Evolutionary conservation across 2,113 vertebrate genomes (phyloP).

Genomic region (Clarias gariepinus): DNA sequence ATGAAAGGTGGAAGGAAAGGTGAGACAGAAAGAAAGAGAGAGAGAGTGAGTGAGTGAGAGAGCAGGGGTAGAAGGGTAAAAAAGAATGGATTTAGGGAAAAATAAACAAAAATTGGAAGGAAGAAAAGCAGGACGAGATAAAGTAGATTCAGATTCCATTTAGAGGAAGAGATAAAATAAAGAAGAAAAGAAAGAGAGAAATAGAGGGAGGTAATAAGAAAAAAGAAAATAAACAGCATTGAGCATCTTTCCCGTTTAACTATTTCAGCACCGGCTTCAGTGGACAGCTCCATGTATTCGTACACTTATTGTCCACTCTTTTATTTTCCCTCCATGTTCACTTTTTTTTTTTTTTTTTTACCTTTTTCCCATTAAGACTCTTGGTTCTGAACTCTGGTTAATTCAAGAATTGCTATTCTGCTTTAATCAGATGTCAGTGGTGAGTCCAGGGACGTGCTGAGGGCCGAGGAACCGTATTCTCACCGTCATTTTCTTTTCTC

Average conservation of each 20-base stretch:
- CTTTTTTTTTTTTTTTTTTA: background rate
- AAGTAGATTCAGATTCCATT: no score
- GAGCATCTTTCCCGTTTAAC: no score
- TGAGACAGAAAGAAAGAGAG: no score
- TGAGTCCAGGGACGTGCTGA: conserved; percentile 59
- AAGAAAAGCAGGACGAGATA: no score
- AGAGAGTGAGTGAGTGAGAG: rapidly evolving
- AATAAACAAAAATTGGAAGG: no score
- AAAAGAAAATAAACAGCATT: no score
- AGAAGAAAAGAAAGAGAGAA: no score
- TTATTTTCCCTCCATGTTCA: conserved; percentile 37
- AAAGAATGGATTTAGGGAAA: no score
- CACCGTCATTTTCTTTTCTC: conserved; percentile 35
- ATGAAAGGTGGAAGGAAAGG: no score
- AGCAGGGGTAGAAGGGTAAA: no score
- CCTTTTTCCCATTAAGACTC: conserved; percentile 19
- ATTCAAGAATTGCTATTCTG: conserved; percentile 71
- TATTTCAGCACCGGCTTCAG: conserved; percentile 24
- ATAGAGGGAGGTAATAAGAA: no score
- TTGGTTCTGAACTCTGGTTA: conserved; percentile 73
- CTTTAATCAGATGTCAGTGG: conserved; percentile 71
- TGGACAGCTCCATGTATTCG: conserved; percentile 17
- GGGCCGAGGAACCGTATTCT: background rate
- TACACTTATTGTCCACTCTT: background rate
- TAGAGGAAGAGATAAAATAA: no score